Base-by-base conservation (phyloP, 1,140 invertebrate species). In the Caenorhabditis briggsae region DNA sequence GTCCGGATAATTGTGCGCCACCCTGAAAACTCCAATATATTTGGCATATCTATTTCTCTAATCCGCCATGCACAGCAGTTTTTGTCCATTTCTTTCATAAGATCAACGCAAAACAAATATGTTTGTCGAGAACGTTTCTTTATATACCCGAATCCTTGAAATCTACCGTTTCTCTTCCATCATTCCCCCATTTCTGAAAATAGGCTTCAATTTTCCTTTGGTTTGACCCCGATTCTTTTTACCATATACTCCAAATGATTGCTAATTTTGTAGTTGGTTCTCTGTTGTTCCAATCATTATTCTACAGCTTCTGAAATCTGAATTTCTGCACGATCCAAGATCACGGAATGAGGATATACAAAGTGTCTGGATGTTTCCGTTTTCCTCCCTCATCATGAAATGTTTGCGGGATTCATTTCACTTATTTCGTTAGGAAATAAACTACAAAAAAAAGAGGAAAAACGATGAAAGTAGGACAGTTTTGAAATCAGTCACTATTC, bases 381-480 rank as follows among this genome's bases (percentile, higher is more conserved):
- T 78, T 48, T 25, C n/a, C 46, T 50, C 1, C 70, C 64, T 50
- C 70, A 50, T 50, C 70, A 78, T 70, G 33, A 70, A 11, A 43
- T 70, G 64, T 70, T 70, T 70, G 70, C 70, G 70, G 70, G 70
- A 78, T 78, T 41, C 70, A 78, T 78, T 78, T 78, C 70, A 78
- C 70, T 78, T 78, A 53, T 78, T 78, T 78, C 46, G 46, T 78
- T 23, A 25, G 70, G 70, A 78, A n/a, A 33, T 33, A 3, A 33
- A 33, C 33, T 33, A 33, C 33, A 33, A 33, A 33, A 33, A 33
- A 33, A 33, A 1, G 33, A 33, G 3, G 33, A 33, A 33, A 33
- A 23, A 20, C 8, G 61, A 65, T 5, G 70, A 53, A 78, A 78
- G 70, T 78, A 78, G 70, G 46, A 41, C 70, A 78, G 7, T 33